Conservation (phyloP, 2,797 vertebrate species). For the Anolis apletophallus region DNA sequence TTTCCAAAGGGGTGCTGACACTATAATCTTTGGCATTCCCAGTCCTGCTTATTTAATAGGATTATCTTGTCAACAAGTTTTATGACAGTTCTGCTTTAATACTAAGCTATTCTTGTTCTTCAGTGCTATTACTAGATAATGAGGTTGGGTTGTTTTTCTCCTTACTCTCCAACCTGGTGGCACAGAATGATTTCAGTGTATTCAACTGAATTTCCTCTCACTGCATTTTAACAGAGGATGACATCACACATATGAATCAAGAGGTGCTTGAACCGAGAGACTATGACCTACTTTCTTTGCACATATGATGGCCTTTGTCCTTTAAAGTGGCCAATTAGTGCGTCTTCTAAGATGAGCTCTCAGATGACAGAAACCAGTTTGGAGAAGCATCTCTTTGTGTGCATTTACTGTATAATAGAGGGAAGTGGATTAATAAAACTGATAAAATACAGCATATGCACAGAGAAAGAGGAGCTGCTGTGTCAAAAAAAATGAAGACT, state of each 20-base stretch:
- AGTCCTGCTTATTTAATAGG: slow-evolving; percentile 10
- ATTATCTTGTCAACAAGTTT: slow-evolving; percentile 22
- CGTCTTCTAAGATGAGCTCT: slow-evolving; percentile 7
- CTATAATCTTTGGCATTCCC: slow-evolving; percentile 4
- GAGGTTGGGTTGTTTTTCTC: not conserved
- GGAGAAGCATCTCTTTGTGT: slow-evolving; percentile 14
- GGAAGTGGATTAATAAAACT: not conserved
- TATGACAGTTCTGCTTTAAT: not conserved
- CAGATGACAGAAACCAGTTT: not conserved
- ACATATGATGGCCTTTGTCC: slow-evolving; percentile 21
- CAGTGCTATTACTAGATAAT: not conserved
- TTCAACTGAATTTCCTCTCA: slow-evolving; percentile 25
- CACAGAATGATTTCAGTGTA: not conserved
- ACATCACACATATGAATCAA: slow-evolving; percentile 26
- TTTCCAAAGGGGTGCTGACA: not conserved
- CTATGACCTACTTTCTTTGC: slow-evolving; percentile 38
- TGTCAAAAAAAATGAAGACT: not conserved
- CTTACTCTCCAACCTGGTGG: not conserved
- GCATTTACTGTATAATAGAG: not conserved
- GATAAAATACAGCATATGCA: not conserved
- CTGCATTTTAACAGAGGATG: slow-evolving; percentile 20
- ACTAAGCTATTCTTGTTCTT: slow-evolving; percentile 23
- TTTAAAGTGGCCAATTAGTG: not conserved
- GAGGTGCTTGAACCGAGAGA: not conserved
- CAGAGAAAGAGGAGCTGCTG: not conserved